Base-by-base conservation (phyloP, 2,888 invertebrate genomes). In the Tipula lateralis region DNA sequence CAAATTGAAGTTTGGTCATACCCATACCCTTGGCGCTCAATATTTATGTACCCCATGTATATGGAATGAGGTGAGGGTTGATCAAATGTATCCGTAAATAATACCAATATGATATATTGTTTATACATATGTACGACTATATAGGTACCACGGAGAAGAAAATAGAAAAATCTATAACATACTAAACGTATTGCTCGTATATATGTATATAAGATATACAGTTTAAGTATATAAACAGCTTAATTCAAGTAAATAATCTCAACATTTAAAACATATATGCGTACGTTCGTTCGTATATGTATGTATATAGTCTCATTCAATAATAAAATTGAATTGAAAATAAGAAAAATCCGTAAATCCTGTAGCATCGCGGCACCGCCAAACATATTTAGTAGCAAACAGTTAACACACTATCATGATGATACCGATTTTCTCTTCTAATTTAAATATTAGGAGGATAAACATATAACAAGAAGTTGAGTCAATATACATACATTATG, bases 371-470 rank as follows among this genome's bases (percentile, higher is more conserved):
- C 44, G 24, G 24, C 9, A 24, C 24, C 66, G 66, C 24, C 1
- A 39, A n/a, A n/a, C 39, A 36, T 12, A 36, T 36, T 1, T 36
- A 36, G 6, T 16, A 16, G 44, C 16, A 16, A 50, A 50, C 44
- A 50, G 44, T 50, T 50, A 50, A 50, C 44, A 50, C 44, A 66
- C 24, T 66, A 66, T 66, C 66, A 66, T 66, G 66, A 66, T 66
- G 66, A 66, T 24, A 24, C 24, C 24, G 24, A 24, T 9, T 19
- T 66, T 66, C 24, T 39, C 13, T 24, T 24, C 66, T 66, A 66
- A 66, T 66, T 66, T 66, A 66, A 66, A 66, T 66, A 66, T 66
- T 66, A 66, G 12, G n/a, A 24, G 24, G 39, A 13, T 13, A 39
- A n/a, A n/a, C 9, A 66, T 19, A 19, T 19, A 50, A 16, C 9